Conservation (phyloP, 2,797 vertebrate genomes). For the Amphiprion clarkii region DNA sequence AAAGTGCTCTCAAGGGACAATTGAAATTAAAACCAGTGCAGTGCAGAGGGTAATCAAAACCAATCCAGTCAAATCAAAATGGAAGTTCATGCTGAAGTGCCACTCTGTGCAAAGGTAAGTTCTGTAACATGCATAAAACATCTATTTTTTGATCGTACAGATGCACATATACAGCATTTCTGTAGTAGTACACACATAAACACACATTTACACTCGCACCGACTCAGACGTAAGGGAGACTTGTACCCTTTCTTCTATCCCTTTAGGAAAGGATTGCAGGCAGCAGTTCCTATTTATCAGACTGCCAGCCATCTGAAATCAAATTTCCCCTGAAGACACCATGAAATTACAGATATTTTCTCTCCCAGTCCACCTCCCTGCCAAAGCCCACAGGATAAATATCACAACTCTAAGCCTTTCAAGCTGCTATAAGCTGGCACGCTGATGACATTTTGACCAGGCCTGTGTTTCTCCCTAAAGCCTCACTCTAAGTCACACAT, state of each 20-base stretch:
- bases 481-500: slow-evolving; percentile 68
- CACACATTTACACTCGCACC: slow-evolving; percentile 38
- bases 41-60: slow-evolving; percentile 53
- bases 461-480: slow-evolving; percentile 81
- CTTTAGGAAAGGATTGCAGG: slow-evolving; percentile 83
- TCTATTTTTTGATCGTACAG: slow-evolving; percentile 37
- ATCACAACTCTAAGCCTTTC: slow-evolving; percentile 88
- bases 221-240: slow-evolving; percentile 68
- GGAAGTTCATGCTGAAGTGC: slow-evolving; percentile 23
- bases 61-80: slow-evolving; percentile 55
- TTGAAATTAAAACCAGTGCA: slow-evolving; percentile 43
- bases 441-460: slow-evolving; percentile 87
- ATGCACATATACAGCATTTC: slow-evolving; percentile 20
- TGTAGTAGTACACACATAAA: slow-evolving; percentile 14
- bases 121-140: slow-evolving; percentile 41
- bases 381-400: slow-evolving; percentile 87
- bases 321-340: slow-evolving; percentile 89
- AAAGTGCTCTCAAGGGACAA: slow-evolving; percentile 51
- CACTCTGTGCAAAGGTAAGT: slow-evolving; percentile 37
- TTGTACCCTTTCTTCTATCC: slow-evolving; percentile 76
- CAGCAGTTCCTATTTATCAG: slow-evolving; percentile 88
- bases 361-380: slow-evolving; percentile 78
- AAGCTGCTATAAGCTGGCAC: slow-evolving; percentile 85
- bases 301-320: slow-evolving; percentile 88
- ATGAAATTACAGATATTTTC: slow-evolving; percentile 89